A percentile compares a stretch with the other conserved stretches of the same genome.
These are phyloP conservation scores for Wasmannia auropunctata DNA, from an alignment of 1,140 invertebrate species.

Conservation along the genomic window DNA sequence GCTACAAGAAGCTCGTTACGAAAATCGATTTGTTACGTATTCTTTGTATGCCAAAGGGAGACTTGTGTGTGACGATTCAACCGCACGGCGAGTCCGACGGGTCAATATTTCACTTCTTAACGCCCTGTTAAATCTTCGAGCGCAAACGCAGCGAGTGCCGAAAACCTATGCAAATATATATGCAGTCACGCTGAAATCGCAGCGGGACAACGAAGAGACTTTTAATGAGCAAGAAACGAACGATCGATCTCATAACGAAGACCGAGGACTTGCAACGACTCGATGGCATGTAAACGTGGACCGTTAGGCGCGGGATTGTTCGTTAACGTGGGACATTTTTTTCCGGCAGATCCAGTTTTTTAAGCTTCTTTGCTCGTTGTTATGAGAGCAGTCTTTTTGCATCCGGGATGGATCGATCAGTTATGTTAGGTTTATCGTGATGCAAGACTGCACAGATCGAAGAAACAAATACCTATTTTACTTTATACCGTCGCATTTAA, in stretches of 20 bases:
- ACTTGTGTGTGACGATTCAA: not conserved
- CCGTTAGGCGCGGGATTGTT: slow-evolving; percentile 9
- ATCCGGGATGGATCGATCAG: not conserved
- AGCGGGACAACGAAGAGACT: slow-evolving; percentile 11
- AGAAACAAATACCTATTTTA: not conserved
- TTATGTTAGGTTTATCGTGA: not conserved
- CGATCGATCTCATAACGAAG: slow-evolving; percentile 7
- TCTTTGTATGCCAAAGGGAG: not conserved
- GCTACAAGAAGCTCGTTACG: not conserved
- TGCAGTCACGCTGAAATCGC: not conserved
- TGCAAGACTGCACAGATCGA: not conserved
- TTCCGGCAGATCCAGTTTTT: not conserved
- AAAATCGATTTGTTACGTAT: slow-evolving; percentile 5
- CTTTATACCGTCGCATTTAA: not conserved
- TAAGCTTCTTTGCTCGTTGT: not conserved
- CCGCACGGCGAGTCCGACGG: not conserved
- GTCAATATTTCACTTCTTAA: slow-evolving; percentile 17
- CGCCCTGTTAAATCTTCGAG: not conserved
- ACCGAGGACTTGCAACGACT: not conserved
- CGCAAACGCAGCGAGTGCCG: not conserved
- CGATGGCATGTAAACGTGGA: not conserved
- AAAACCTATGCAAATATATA: slow-evolving; percentile 32
- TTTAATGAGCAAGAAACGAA: slow-evolving; percentile 19
- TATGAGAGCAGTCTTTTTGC: not conserved
- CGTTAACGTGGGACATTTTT: slow-evolving; percentile 15